Evolutionary conservation across 2,797 vertebrate genomes (phyloP), one percentile per base, ranked within the genome.

Genomic region (Rhabdophis nuchalis): DNA sequence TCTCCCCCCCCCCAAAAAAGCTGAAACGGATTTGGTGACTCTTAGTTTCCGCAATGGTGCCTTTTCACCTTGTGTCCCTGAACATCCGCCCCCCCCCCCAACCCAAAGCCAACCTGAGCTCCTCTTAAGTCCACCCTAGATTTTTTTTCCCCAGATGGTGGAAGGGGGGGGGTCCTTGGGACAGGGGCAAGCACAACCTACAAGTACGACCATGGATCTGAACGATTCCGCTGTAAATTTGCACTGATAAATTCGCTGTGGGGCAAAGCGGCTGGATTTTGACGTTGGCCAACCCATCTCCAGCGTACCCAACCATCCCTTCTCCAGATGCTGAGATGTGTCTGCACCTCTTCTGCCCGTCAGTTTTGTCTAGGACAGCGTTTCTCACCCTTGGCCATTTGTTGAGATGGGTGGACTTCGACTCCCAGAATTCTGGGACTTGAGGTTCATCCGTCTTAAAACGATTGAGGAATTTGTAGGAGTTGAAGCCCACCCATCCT

Each of bases 161-260:
- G 10, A 3, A 25, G 36, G 20, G 20, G 36, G 8, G 18, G 7
- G 58, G 5, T 13, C 8, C 36, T 68, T 32, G n/a, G 89, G 91
- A 89, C 4, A 0, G 56, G 2, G 29, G 57, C 53, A 16, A 27
- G 7, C 95, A 94, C 90, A 46, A 57, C 94, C 94, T 93, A 95
- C 94, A 94, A 95, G 95, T 95, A 95, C 95, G 94, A 96, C 25
- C 32, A 1, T 0, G 9, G 72, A 77, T 77, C 36, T 29, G 64
- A n/a, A 25, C 29, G 18, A 32, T 52, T 96, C 94, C 97, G 95
- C 96, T 96, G 95, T 96, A 95, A 96, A 95, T 97, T 97, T 97
- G 96, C 96, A 97, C 96, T 97, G 96, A 96, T 97, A 46, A 46
- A 46, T 96, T 96, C 95, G 95, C 96, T 96, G 96, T 92, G 96